Evolutionary conservation across 2,113 vertebrate species (phyloP).

Genomic region (Oryzias celebensis): DNA sequence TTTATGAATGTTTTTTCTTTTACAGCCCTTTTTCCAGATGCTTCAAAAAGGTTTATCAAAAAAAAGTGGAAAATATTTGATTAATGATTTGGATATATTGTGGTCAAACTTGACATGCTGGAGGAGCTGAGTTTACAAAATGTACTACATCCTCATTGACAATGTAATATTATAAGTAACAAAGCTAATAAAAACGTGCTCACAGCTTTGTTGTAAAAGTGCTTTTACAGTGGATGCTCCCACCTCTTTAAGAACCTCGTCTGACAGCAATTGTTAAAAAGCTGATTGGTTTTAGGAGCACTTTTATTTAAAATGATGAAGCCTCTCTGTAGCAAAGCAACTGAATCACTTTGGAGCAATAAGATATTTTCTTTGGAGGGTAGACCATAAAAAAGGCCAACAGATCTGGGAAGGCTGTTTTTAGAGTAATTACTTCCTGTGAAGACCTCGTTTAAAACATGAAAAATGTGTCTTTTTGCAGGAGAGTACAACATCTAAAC

Average conservation of each 20-base stretch:
- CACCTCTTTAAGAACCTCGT: neutral
- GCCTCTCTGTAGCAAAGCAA: neutral
- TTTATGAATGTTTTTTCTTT: no score
- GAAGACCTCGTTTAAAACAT: constrained; percentile 31
- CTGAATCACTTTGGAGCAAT: neutral
- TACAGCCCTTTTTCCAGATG: no score
- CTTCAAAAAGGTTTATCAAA: no score
- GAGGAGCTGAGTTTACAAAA: no score
- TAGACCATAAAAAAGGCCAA: constrained; percentile 8
- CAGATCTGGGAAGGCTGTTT: constrained; percentile 2
- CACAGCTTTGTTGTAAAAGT: neutral
- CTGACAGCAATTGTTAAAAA: constrained; percentile 19
- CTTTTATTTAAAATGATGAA: constrained; percentile 12
- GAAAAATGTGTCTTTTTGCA: constrained; percentile 40
- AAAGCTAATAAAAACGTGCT: no score
- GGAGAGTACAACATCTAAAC: constrained; percentile 28
- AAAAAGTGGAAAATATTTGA: no score
- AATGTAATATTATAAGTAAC: no score
- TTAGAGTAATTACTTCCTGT: constrained; percentile 35
- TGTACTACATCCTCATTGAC: no score
- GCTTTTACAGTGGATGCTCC: constrained; percentile 16
- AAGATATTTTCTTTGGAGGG: neutral
- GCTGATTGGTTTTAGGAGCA: constrained; percentile 8
- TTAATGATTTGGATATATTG: no score
- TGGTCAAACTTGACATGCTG: no score